A percentile compares a stretch with the other conserved stretches of the same genome.
phyloP scores from a whole-genome alignment of 2,113 vertebrate species.

The Natator depressus region DNA sequence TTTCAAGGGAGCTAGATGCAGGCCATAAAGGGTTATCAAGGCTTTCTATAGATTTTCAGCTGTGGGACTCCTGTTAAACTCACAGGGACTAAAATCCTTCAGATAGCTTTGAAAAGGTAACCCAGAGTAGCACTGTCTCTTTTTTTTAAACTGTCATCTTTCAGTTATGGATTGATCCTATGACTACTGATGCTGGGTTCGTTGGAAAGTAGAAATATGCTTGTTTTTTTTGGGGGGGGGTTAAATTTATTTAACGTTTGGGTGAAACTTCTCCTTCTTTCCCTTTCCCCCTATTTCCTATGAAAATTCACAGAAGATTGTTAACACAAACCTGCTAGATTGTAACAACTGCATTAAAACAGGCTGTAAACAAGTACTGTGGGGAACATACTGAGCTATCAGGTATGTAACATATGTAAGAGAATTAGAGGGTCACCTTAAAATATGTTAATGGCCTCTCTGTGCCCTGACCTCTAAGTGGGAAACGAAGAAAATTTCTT shows the following conservation, averaged over 20 bases:
- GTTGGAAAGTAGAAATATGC: background rate
- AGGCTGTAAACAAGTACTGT: background rate
- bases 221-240: background rate
- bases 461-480: background rate
- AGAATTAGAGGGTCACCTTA: background rate
- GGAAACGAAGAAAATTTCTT: background rate
- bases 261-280: background rate
- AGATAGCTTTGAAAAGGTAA: background rate
- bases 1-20: background rate
- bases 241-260: background rate
- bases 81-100: background rate
- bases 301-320: constrained; percentile 42
- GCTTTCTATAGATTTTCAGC: background rate
- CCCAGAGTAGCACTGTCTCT: background rate
- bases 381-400: background rate
- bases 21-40: background rate
- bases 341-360: constrained; percentile 24
- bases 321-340: background rate
- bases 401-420: background rate
- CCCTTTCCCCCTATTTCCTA: background rate
- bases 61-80: background rate
- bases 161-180: background rate
- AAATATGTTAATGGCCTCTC: background rate
- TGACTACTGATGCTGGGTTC: background rate
- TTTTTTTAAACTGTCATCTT: background rate